Conservation (phyloP, 2,797 vertebrate species). For the Xiphophorus birchmanni region DNA sequence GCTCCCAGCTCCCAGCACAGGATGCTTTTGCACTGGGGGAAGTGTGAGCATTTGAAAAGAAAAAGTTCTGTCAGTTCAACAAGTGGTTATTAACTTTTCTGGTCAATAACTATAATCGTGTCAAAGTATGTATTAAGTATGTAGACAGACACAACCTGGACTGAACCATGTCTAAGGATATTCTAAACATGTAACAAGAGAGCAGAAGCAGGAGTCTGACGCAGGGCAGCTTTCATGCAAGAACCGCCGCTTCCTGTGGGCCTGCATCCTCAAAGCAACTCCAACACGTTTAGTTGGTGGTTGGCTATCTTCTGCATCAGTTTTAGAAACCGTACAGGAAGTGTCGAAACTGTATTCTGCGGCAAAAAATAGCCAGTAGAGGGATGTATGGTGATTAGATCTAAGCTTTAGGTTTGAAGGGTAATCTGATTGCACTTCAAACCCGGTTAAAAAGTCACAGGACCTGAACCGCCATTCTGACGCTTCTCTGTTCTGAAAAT, state of each 20-base stretch:
- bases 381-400: neutral
- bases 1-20: neutral
- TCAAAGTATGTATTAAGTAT: neutral
- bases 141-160: neutral
- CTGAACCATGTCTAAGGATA: neutral
- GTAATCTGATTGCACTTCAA: constrained; percentile 2
- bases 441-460: neutral
- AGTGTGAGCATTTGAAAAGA: neutral
- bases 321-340: neutral
- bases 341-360: neutral
- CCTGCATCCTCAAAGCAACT: neutral
- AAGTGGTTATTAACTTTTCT: neutral
- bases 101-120: neutral
- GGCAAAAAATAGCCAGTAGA: neutral
- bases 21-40: neutral
- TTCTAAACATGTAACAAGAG: neutral
- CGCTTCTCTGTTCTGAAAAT: neutral
- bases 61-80: neutral
- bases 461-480: neutral
- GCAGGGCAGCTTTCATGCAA: neutral
- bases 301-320: neutral
- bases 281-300: neutral
- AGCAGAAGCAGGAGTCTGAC: neutral
- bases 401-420: neutral
- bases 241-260: neutral